Evolutionary conservation across 2,888 invertebrate species (phyloP).

Genomic region (Lamellibrachia columna): DNA sequence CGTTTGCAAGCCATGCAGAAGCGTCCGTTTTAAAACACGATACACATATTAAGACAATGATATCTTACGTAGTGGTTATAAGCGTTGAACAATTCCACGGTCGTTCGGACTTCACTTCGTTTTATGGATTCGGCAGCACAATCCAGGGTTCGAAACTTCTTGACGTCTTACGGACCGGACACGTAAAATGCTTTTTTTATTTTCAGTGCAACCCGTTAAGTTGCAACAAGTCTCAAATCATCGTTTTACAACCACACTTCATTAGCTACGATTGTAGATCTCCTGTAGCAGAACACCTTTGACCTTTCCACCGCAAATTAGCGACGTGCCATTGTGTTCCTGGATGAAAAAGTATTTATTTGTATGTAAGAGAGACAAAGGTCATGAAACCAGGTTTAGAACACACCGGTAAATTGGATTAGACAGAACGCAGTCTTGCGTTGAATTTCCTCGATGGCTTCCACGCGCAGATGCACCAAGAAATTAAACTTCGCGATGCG

Average conservation of each 20-base stretch:
- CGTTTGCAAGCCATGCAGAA: no score
- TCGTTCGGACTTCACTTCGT: no score
- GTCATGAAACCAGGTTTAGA: background rate
- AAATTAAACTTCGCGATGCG: background rate
- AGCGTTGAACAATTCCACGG: no score
- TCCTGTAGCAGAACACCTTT: background rate
- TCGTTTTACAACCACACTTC: background rate
- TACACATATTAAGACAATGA: no score
- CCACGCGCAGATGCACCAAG: background rate
- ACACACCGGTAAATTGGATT: background rate
- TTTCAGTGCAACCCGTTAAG: no score
- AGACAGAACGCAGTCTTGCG: background rate
- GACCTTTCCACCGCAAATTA: background rate
- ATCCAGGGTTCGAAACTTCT: no score
- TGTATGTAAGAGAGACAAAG: background rate
- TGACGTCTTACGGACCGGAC: no score
- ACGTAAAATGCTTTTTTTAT: no score
- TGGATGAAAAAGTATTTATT: background rate
- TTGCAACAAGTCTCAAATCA: no score
- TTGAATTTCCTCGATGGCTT: background rate
- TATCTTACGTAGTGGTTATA: no score
- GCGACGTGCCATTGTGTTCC: background rate
- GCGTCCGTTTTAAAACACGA: no score
- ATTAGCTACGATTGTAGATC: background rate
- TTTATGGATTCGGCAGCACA: no score